These are phyloP conservation scores for Tauraco erythrolophus DNA, from an alignment of 2,113 vertebrate species.

Conservation along the genomic window DNA sequence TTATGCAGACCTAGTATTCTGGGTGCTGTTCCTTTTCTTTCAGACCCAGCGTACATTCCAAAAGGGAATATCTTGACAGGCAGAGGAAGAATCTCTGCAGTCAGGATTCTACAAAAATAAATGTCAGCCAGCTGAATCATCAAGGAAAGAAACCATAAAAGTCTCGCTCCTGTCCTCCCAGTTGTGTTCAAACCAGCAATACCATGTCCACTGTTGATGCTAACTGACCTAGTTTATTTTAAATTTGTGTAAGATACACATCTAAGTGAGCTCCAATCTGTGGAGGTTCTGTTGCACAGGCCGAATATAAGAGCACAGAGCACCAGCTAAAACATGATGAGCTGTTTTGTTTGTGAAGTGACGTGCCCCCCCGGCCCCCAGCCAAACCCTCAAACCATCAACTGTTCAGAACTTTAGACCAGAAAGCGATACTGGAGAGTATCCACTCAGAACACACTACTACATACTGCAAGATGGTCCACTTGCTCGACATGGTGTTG, in stretches of 20 bases:
- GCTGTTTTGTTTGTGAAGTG: neutral
- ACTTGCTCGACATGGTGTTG: neutral
- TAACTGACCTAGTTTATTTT: neutral
- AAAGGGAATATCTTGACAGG: neutral
- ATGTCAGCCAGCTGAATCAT: neutral
- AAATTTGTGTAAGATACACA: neutral
- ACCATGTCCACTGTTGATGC: neutral
- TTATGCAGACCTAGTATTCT: neutral
- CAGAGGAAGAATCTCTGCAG: neutral
- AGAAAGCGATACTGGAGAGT: neutral
- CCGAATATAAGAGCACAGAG: neutral
- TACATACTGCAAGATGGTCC: no score
- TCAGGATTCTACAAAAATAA: neutral
- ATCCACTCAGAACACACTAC: neutral
- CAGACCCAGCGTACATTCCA: neutral
- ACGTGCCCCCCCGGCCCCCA: accelerated
- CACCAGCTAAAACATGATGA: neutral
- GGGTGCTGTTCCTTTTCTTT: neutral
- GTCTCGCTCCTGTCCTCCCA: neutral
- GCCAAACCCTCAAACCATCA: neutral
- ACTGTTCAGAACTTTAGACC: neutral
- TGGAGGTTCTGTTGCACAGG: neutral
- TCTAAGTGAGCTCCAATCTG: no score
- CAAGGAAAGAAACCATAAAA: neutral
- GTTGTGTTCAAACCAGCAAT: neutral